Base-by-base conservation (phyloP, 2,888 invertebrate genomes). In the Melitaea athalia region DNA sequence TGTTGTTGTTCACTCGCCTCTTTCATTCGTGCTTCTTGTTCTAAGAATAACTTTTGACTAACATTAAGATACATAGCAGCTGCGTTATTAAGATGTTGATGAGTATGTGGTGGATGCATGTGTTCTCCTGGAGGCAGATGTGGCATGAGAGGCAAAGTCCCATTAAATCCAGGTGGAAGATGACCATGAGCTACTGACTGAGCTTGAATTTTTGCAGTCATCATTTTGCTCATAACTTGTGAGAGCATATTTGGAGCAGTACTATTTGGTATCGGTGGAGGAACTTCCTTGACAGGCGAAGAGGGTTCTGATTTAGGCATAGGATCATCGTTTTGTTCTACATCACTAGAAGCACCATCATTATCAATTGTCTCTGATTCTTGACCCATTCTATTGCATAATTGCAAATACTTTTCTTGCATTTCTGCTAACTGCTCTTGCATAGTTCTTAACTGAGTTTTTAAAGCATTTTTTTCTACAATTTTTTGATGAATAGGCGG, bases 381-480 rank as follows among this genome's bases (percentile, higher is more conserved):
- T 79, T 96, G 95, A 78, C 97, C 97, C 94, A 97, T 97, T 76
- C 97, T 94, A 80, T 96, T 97, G 85, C 97, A 97, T 79, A 98
- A 91, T 87, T 97, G 97, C 84, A 96, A 94, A 88, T 98, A 98
- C 85, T 97, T 96, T 82, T 97, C 97, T 91, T 97, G 97, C 96
- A 98, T 98, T 84, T 96, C 96, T 12, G 97, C 97, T 70, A 98
- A 91, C 87, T 98, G 97, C 81, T 97, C 97, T 90, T 97, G 97
- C 95, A 98, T 95, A 70, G 96, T 95, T 79, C 97, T 94, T 78
- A 98, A 90, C 87, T 98, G 98, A 71, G 96, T 95, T 87, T 97
- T 97, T 15, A 98, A 93, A 69, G 96, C 96, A 83, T 97, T 97
- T 85, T 97, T 97, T 89, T 97, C 97, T 79, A 96, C 96, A 77